Evolutionary conservation across 2,797 vertebrate species (phyloP).

Genomic region (Enteromius trimaculatus): DNA sequence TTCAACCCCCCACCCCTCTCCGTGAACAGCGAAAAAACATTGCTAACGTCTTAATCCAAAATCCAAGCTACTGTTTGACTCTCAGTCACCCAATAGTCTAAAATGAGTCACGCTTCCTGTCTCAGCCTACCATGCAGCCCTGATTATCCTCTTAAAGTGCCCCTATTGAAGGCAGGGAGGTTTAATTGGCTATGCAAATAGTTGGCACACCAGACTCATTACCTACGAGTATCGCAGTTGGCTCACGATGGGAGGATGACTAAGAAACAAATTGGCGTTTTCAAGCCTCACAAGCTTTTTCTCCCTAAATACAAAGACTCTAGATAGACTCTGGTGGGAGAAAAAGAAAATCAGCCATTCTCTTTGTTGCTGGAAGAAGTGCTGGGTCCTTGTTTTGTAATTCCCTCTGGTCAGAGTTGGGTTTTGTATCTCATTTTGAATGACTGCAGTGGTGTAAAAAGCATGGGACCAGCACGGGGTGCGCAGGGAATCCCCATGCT

Average conservation of each 20-base stretch:
- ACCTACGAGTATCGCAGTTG: conserved; percentile 46
- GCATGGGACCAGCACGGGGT: conserved; percentile 53
- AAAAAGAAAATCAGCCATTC: conserved; percentile 34
- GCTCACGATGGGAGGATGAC: conserved; percentile 28
- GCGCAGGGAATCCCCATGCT: conserved; percentile 37
- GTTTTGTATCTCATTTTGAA: conserved; percentile 67
- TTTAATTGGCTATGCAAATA: conserved; percentile 72
- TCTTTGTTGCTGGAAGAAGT: conserved; percentile 37
- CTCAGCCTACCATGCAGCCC: conserved; percentile 28
- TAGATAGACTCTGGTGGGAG: conserved; percentile 23
- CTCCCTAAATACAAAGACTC: conserved; percentile 24
- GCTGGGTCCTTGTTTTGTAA: conserved; percentile 61
- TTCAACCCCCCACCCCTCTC: neutral
- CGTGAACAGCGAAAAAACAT: neutral
- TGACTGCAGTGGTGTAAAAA: conserved; percentile 60
- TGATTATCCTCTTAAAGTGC: conserved; percentile 64
- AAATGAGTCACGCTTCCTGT: conserved; percentile 53
- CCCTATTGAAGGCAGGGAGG: conserved; percentile 58
- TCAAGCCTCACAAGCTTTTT: conserved; percentile 10
- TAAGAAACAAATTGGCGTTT: conserved; percentile 39
- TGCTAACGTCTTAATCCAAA: conserved; percentile 10
- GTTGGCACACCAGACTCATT: conserved; percentile 63
- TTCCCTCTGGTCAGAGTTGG: conserved; percentile 58
- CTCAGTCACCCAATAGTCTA: conserved; percentile 17
- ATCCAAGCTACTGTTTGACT: conserved; percentile 6